Evolutionary conservation across 2,888 invertebrate genomes (phyloP), one percentile per base, ranked within the genome.

Genomic region (Blera fallax): DNA sequence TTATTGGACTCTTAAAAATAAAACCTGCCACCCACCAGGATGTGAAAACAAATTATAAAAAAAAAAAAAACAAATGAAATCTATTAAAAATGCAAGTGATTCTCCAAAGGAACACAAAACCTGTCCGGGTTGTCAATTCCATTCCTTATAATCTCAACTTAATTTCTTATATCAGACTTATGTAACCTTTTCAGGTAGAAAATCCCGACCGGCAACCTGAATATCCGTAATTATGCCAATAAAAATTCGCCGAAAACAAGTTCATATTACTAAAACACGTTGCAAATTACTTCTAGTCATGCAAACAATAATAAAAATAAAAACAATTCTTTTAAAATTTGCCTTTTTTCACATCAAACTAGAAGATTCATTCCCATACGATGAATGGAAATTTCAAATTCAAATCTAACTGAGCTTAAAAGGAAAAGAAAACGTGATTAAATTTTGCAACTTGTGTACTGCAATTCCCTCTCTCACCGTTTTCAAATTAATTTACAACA

Each of bases 341-440:
- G 5, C 24, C 4, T 24, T 24, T 37, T 37, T 27, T 52, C 50
- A 24, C 52, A 67, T 52, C 52, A 50, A 50, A 62, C 52, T 18
- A 73, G n/a, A 73, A 64, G 27, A 72, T 48, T 24, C 34, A 21
- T 64, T 64, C 73, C 14, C 62, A 64, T 29, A 29, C 58, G 14
- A 37, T 34, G 16, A 27, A 48, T 60, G 24, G 27, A 16, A 48
- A 72, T 52, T 62, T 21, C 7, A 62, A 72, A 27, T 73, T 50
- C 21, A 24, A 24, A 24, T 1, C 37, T 40, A 2, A 8, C 11
- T 11, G 3, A 27, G 10, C 8, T 8, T 14, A 3, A 34, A 37
- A 7, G 14, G n/a, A 50, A 48, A 40, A 37, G 27, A 54, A 80
- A 81, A 64, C 76, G 50, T 70, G 76, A 76, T 54, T 76, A 6